phyloP scores from a whole-genome alignment of 2,888 invertebrate genomes.

The Steinernema scapterisci region DNA sequence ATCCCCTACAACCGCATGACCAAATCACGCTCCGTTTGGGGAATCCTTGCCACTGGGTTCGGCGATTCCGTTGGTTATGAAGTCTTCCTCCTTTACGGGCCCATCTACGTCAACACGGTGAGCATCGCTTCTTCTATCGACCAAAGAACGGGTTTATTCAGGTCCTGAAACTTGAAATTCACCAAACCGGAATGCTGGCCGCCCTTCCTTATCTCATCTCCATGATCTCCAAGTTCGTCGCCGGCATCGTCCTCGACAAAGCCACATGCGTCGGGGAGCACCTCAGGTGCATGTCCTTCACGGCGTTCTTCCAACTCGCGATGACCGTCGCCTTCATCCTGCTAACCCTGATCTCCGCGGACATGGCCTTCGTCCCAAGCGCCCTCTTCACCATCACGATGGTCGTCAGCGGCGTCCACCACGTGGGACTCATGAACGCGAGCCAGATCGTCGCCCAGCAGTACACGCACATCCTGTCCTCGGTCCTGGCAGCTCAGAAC shows the following conservation, averaged over 20 bases:
- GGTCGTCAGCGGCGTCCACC: constrained; percentile 28
- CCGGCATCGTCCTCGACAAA: constrained; percentile 20
- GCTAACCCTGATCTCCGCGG: constrained; percentile 15
- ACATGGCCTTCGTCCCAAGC: not conserved
- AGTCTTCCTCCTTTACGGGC: constrained; percentile 29
- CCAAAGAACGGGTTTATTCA: not conserved
- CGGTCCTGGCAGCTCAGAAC: constrained; percentile 18
- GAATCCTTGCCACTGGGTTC: constrained; percentile 11
- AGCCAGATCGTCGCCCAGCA: constrained; percentile 25
- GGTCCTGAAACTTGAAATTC: constrained; percentile 18
- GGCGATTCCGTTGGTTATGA: constrained; percentile 17
- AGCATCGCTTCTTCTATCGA: not conserved
- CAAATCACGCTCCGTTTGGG: constrained; percentile 3
- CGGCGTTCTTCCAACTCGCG: constrained; percentile 26
- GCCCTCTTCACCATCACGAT: constrained; percentile 12
- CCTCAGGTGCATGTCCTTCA: constrained; percentile 16
- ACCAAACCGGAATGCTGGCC: constrained; percentile 23
- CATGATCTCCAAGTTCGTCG: constrained; percentile 13
- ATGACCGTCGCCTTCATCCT: constrained; percentile 13
- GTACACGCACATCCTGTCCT: constrained; percentile 26
- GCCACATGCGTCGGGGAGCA: constrained; percentile 3
- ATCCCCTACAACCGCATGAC: constrained; percentile 10
- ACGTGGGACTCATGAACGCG: constrained; percentile 21
- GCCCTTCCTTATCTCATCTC: constrained; percentile 20
- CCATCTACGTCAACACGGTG: constrained; percentile 20